Evolutionary conservation across 2,888 invertebrate species (phyloP).

Genomic region (Polia nebulosa): DNA sequence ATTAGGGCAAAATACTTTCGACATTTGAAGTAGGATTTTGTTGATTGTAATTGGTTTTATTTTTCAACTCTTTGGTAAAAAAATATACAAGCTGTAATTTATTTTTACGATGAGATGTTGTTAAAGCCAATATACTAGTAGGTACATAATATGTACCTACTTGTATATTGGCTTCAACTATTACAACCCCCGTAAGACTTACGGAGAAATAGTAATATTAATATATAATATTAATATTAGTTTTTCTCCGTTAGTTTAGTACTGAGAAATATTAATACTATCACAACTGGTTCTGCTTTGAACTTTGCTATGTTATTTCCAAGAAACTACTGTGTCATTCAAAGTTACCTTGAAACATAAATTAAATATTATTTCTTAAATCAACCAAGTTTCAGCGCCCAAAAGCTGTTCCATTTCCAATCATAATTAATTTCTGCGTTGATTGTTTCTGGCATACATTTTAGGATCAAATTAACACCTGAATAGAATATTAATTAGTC

Average conservation of each 20-base stretch:
- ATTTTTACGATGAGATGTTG: neutral
- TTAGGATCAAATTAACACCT: neutral
- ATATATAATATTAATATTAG: no score
- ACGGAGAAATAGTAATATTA: no score
- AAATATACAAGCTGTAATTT: neutral
- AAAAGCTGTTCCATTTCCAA: constrained; percentile 15
- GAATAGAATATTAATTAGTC: constrained; percentile 26
- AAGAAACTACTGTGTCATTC: neutral
- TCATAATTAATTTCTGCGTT: constrained; percentile 15
- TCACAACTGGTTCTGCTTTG: neutral
- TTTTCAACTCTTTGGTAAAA: constrained; percentile 3
- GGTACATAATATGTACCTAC: no score
- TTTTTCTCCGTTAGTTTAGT: no score
- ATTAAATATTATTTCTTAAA: constrained; percentile 2
- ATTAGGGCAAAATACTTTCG: constrained; percentile 41
- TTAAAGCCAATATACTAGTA: constrained; percentile 2
- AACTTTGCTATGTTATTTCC: neutral
- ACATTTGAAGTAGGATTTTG: constrained; percentile 18
- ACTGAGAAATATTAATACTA: neutral
- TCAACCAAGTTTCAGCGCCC: neutral
- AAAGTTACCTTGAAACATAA: neutral
- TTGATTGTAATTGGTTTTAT: constrained; percentile 11
- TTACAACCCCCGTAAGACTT: no score
- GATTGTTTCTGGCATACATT: constrained; percentile 1
- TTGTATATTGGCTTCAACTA: no score